Evolutionary conservation across 2,797 vertebrate genomes (phyloP), one percentile per base, ranked within the genome.

Genomic region (Potorous gilbertii): DNA sequence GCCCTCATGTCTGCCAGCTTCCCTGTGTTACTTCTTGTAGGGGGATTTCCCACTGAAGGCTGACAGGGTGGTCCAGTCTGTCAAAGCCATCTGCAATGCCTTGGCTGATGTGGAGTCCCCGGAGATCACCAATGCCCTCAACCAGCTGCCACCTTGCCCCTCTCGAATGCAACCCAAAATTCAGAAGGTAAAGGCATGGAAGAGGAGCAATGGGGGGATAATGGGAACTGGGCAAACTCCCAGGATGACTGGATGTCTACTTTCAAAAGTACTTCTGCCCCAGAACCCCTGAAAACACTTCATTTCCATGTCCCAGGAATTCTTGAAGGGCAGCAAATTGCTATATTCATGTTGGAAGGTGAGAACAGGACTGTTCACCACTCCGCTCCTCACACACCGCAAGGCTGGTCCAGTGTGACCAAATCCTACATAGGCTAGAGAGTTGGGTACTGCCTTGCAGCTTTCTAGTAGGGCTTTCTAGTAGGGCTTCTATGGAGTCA

Each of bases 81-180:
- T 99, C 94, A 99, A 99, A 98, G 99, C 99, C 55, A 99, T 99
- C 96, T 99, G 99, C 98, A 99, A 98, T 3, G 99, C 99, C 3
- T 97, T 99, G 50, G 99, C 99, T 0, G 98, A 99, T 0, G 99
- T 99, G 94, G 99, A 99, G 91, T 99, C 99, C 0, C 99, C 99
- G 3, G 99, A 99, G 31, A 99, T 99, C 98, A 99, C 99, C 0
- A 97, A 95, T 0, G 99, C 99, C 59, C 99, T 99, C 96, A 99
- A 98, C 98, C 99, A 99, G 98, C 99, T 99, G 97, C 99, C 99
- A 6, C 99, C 99, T 91, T 99, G 99, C 96, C 99, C 99, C 9
- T 99, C 99, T 91, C 99, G 99, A 18, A 99, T 99, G 98, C 99
- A 99, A 98, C 99, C 99, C 91, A 99, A 99, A 95, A 99, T 99